Conservation (phyloP, 2,797 vertebrate species). For the Acanthornis magna region DNA sequence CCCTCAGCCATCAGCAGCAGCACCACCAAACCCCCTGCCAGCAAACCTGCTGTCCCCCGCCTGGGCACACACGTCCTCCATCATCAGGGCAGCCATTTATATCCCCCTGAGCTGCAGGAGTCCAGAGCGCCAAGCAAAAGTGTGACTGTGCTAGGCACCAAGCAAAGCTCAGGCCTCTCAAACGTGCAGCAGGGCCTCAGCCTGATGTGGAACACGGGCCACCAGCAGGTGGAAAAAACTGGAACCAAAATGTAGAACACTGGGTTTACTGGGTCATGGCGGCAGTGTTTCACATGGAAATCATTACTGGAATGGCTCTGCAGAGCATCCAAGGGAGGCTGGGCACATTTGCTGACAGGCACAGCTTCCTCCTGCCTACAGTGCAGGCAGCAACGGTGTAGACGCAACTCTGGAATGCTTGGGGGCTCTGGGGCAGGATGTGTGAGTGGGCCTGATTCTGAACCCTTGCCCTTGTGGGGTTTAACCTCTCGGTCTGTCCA, state of each 20-base stretch:
- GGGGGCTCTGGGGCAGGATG: background rate
- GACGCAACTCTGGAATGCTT: background rate
- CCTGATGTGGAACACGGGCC: background rate
- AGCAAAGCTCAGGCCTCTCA: background rate
- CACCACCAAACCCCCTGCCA: background rate
- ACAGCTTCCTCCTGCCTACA: background rate
- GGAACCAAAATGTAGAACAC: conserved; percentile 51
- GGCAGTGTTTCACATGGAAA: conserved; percentile 29
- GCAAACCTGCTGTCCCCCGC: background rate
- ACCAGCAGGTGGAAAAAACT: conserved; percentile 4
- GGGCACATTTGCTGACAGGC: background rate
- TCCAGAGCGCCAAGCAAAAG: background rate
- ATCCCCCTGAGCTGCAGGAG: background rate
- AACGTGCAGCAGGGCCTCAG: background rate
- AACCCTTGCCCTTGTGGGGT: background rate
- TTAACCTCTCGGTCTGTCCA: fast-evolving
- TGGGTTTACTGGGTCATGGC: conserved; percentile 35
- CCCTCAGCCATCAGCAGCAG: fast-evolving
- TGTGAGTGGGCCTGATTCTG: background rate
- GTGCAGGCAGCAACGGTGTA: background rate
- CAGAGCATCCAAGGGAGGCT: background rate
- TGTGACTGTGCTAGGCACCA: background rate
- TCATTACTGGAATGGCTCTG: conserved; percentile 30
- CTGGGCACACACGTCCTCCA: fast-evolving
- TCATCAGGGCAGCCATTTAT: background rate